phyloP scores from a whole-genome alignment of 2,113 vertebrate genomes.

The Hydrolagus affinis region DNA sequence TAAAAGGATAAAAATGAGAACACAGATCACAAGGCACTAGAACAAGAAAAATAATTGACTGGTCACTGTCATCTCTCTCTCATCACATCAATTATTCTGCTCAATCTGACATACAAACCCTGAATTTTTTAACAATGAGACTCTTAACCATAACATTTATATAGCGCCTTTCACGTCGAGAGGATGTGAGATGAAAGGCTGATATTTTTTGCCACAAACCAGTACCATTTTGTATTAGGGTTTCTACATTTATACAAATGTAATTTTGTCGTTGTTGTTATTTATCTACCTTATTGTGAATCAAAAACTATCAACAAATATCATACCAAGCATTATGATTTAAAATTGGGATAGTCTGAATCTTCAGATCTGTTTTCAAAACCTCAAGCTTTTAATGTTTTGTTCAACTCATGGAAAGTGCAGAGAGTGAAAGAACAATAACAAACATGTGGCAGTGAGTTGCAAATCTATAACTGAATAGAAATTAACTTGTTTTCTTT shows the following conservation, averaged over 20 bases:
- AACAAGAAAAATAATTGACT: background rate
- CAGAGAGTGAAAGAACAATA: background rate
- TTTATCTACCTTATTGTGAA: too few species aligned
- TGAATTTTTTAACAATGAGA: background rate
- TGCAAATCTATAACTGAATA: background rate
- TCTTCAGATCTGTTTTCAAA: background rate
- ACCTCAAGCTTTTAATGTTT: too few species aligned
- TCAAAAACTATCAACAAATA: too few species aligned
- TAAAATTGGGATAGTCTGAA: too few species aligned
- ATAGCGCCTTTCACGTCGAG: too few species aligned
- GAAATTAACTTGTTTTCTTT: too few species aligned
- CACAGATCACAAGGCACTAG: background rate
- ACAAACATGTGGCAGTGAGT: background rate
- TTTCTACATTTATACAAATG: too few species aligned
- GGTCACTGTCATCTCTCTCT: background rate
- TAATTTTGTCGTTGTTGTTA: too few species aligned
- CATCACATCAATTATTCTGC: slow-evolving; percentile 20
- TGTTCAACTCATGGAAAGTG: background rate
- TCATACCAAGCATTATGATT: too few species aligned
- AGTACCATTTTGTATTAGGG: too few species aligned
- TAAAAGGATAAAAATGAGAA: background rate
- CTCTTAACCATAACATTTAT: background rate
- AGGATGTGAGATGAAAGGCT: background rate
- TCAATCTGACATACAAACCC: slow-evolving; percentile 21
- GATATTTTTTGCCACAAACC: background rate